phyloP scores from a whole-genome alignment of 2,113 vertebrate species.

The Ctenodactylus gundi region DNA sequence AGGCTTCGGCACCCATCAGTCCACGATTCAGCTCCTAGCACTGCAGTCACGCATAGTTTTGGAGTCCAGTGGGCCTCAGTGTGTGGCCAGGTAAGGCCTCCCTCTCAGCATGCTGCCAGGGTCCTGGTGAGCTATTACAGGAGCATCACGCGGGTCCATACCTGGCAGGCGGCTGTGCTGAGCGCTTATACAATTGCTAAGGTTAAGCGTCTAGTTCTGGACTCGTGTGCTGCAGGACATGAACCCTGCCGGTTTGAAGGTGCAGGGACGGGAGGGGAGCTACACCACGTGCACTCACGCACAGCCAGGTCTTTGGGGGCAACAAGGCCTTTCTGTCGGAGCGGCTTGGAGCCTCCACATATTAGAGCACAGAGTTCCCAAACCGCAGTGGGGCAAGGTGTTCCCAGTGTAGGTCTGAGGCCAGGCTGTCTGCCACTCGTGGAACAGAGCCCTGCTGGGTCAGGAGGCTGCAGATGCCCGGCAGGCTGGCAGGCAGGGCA shows the following conservation, averaged over 20 bases:
- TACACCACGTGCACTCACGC: accelerated
- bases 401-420: not conserved
- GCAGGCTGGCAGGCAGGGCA: accelerated
- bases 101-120: not conserved
- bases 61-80: not conserved
- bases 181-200: accelerated
- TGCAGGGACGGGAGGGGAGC: too few relatives aligned
- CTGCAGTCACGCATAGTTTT: not conserved
- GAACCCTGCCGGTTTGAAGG: too few relatives aligned
- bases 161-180: accelerated
- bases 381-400: accelerated
- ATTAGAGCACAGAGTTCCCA: accelerated
- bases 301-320: accelerated
- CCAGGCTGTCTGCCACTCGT: not conserved
- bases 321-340: not conserved
- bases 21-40: accelerated
- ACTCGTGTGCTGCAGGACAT: accelerated
- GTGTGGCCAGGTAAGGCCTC: accelerated
- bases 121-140: accelerated
- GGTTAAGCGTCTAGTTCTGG: accelerated
- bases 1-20: accelerated
- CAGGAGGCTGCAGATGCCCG: accelerated
- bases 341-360: not conserved
- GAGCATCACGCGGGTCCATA: not conserved
- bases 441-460: not conserved